Conservation (phyloP, 37 sponge, comb jelly and placozoan genomes). For the Axinella damicornis region DNA sequence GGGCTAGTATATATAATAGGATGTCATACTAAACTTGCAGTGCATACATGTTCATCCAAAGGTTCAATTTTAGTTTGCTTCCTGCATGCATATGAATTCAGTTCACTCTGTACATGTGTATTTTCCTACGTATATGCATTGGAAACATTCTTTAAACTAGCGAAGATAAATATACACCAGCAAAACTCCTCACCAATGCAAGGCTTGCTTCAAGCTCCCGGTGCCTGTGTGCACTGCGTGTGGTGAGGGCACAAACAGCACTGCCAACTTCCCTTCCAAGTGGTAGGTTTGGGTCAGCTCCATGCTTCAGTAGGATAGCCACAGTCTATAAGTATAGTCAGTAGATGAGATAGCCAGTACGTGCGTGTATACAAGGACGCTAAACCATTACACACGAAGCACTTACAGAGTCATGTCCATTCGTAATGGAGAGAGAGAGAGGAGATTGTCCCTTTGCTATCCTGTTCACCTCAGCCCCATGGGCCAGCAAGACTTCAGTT, state of each 20-base stretch:
- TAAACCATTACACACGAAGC: too few species aligned
- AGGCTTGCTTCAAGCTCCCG: slow-evolving; percentile 3
- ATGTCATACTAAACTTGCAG: too few species aligned
- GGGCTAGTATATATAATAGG: too few species aligned
- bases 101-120: too few species aligned
- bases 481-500: slow-evolving; percentile 47
- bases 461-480: slow-evolving; percentile 73
- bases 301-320: slow-evolving; percentile 61
- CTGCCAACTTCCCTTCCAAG: slow-evolving; percentile 74
- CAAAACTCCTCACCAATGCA: slow-evolving; percentile 26
- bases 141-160: too few species aligned
- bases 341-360: not conserved
- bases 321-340: slow-evolving; percentile 38
- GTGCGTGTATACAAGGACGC: too few species aligned
- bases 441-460: slow-evolving; percentile 82
- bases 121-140: too few species aligned
- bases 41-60: too few species aligned
- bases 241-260: slow-evolving; percentile 75
- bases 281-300: slow-evolving; percentile 73
- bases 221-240: slow-evolving; percentile 35
- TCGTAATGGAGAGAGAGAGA: slow-evolving; percentile 81
- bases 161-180: not conserved
- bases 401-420: slow-evolving; percentile 68
- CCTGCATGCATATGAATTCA: too few species aligned
- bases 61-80: too few species aligned